These are phyloP conservation scores for Ondatra zibethicus DNA, from an alignment of 2,113 vertebrate genomes.

Conservation along the genomic window DNA sequence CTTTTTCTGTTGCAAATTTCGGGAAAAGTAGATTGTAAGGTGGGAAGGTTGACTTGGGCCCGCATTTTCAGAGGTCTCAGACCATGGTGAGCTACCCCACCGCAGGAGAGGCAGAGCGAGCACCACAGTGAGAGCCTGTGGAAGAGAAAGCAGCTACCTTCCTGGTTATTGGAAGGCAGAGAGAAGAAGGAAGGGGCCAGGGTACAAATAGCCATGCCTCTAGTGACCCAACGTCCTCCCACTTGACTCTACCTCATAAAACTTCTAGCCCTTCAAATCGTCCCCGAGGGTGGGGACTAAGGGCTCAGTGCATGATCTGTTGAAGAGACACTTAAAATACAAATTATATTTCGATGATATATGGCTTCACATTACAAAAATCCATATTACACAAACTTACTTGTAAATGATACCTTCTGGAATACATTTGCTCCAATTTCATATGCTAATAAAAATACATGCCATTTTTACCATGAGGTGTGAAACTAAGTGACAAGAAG, in stretches of 20 bases:
- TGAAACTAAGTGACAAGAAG: background rate
- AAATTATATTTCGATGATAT: background rate
- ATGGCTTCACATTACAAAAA: background rate
- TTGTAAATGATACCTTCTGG: background rate
- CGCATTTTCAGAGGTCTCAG: background rate
- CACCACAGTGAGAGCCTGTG: background rate
- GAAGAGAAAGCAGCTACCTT: background rate
- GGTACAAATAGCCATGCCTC: accelerated
- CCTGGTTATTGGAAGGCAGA: background rate
- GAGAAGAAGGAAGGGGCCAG: background rate
- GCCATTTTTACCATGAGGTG: background rate
- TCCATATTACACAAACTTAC: background rate
- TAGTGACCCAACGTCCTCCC: background rate
- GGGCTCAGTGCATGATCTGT: background rate
- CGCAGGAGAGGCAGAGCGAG: background rate
- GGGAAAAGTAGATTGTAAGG: background rate
- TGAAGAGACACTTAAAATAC: background rate
- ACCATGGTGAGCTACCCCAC: background rate
- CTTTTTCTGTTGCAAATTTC: background rate
- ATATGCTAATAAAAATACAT: background rate
- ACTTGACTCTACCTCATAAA: background rate
- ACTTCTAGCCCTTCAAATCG: background rate
- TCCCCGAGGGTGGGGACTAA: background rate
- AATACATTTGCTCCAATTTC: background rate
- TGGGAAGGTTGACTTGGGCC: background rate